phyloP scores from a whole-genome alignment of 2,888 invertebrate species.

The Parasteatoda lunata region DNA sequence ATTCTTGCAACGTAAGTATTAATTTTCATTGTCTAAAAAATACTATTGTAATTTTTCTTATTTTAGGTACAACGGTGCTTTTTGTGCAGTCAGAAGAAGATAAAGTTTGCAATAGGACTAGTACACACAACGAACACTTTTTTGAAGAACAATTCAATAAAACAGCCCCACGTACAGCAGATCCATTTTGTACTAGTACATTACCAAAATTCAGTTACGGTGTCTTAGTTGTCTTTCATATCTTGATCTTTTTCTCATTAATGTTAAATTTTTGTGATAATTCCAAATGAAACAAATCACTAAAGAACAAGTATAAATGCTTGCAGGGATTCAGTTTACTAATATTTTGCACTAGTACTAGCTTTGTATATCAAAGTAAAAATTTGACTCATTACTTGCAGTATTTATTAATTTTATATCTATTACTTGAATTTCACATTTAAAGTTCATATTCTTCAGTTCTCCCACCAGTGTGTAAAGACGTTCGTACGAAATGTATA shows the following conservation, averaged over 20 bases:
- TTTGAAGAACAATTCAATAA: conserved; percentile 44
- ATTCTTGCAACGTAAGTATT: too few relatives aligned
- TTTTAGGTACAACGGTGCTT: conserved; percentile 50
- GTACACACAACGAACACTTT: conserved; percentile 40
- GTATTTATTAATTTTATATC: too few relatives aligned
- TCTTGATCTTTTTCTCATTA: conserved; percentile 58
- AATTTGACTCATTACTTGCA: too few relatives aligned
- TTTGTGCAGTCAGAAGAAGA: conserved; percentile 48
- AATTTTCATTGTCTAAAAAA: too few relatives aligned
- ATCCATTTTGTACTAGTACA: conserved; percentile 53
- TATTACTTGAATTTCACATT: too few relatives aligned
- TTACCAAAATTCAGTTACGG: conserved; percentile 58
- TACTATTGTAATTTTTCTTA: neutral
- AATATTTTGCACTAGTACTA: too few relatives aligned
- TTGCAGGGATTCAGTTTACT: too few relatives aligned
- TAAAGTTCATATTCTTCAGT: too few relatives aligned
- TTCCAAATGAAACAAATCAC: conserved; percentile 16
- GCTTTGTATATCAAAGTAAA: too few relatives aligned
- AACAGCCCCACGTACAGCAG: conserved; percentile 56
- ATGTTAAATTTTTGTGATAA: conserved; percentile 49
- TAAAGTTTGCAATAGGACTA: conserved; percentile 34
- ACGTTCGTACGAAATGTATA: too few relatives aligned
- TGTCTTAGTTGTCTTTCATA: conserved; percentile 50
- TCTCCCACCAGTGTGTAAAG: too few relatives aligned
- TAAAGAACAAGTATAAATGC: neutral